phyloP scores from a whole-genome alignment of 2,888 invertebrate genomes.

The Tetragnatha montana region DNA sequence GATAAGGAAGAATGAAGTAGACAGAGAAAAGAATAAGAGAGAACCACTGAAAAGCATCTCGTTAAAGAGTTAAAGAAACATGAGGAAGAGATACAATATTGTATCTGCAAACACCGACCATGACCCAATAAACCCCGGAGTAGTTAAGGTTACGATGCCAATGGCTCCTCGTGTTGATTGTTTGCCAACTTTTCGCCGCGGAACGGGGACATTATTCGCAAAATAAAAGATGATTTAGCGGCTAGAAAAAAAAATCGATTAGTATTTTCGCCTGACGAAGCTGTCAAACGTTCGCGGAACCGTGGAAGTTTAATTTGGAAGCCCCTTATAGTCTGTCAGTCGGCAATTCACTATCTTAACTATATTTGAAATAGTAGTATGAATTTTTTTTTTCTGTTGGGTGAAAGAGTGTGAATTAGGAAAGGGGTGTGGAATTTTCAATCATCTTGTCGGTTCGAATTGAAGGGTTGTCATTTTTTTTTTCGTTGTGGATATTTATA shows the following conservation, averaged over 20 bases:
- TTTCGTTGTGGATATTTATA: too few species aligned
- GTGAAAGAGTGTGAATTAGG: too few species aligned
- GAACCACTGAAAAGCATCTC: too few species aligned
- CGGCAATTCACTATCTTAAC: background rate
- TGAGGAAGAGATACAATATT: too few species aligned
- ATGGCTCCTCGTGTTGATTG: slow-evolving; percentile 30
- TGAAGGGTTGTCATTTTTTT: too few species aligned
- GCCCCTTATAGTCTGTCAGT: background rate
- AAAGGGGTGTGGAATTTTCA: too few species aligned
- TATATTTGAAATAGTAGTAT: background rate
- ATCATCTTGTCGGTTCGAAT: too few species aligned
- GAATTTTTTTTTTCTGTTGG: too few species aligned
- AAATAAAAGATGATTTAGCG: slow-evolving; percentile 14
- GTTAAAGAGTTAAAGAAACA: too few species aligned
- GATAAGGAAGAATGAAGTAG: too few species aligned
- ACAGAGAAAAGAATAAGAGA: too few species aligned
- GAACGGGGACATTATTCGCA: slow-evolving; percentile 8
- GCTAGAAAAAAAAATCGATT: background rate
- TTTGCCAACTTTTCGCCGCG: slow-evolving; percentile 34
- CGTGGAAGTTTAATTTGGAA: background rate
- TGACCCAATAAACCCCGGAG: slow-evolving; percentile 34
- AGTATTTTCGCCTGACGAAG: background rate
- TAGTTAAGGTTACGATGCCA: slow-evolving; percentile 51
- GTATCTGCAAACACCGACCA: slow-evolving; percentile 4
- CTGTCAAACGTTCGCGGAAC: background rate